Evolutionary conservation across 2,113 vertebrate genomes (phyloP), one percentile per base, ranked within the genome.

Genomic region (Glareola pratincola): DNA sequence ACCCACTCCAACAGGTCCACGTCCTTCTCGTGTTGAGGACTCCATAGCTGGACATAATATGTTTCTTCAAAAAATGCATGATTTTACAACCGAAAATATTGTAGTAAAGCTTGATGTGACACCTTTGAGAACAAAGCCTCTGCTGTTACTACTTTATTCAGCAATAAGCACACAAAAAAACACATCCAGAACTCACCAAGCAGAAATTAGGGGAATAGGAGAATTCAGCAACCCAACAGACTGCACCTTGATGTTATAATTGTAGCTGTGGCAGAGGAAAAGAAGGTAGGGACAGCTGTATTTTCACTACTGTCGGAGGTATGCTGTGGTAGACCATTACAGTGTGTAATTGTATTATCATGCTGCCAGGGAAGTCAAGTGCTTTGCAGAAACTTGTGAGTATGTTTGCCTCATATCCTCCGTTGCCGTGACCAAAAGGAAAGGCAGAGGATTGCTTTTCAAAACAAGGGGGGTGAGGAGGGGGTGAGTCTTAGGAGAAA

Each of bases 291-390:
- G 89, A 74, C 63, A 57, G 66, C 75, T 69, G 51, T 51, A 63
- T 63, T 80, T 14, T 3, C 37, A 34, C 60, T 85, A 29, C 56
- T 32, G 1, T 64, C 75, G 43, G 60, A 74, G 66, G 29, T 80
- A 50, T 37, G 76, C 85, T 37, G 50, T 47, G 62, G 41, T 47
- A 74, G 60, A 66, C 64, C 54, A 29, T 87, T 90, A 77, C 43
- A 39, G 72, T 63, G 86, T 95, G 93, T 84, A 94, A 94, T 81
- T 96, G 91, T 80, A 92, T 96, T 92, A 87, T 62, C 76, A 29
- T 45, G 68, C 88, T 88, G 89, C 93, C 92, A 77, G 48, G 43
- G 39, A 87, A 94, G 91, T 84, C 91, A 94, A 96, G 80, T 76
- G 85, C 79, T 75, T 63, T 67, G 48, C 68, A 73, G 43, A 76